These are phyloP conservation scores for Chanos chanos DNA, from an alignment of 2,797 vertebrate genomes.

Conservation along the genomic window DNA sequence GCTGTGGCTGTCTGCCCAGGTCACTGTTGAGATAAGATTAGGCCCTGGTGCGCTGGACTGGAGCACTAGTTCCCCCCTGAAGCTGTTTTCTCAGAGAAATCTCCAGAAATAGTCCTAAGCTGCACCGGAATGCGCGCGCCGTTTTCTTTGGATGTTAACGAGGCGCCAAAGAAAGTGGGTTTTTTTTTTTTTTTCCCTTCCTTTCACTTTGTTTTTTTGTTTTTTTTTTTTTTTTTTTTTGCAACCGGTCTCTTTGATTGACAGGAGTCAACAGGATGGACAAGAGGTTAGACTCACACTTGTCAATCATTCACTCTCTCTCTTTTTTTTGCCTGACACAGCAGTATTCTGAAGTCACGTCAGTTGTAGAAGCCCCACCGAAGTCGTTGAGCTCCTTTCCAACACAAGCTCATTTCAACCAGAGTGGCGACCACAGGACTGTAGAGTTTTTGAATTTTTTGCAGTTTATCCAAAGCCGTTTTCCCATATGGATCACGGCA, in stretches of 20 bases:
- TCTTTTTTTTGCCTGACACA: background rate
- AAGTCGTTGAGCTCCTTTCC: no score
- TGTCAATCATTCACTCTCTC: background rate
- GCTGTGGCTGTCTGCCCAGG: background rate
- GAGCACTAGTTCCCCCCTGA: background rate
- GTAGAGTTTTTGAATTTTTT: no score
- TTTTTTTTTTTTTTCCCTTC: background rate
- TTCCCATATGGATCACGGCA: no score
- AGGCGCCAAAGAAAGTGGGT: background rate
- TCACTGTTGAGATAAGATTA: constrained; percentile 24
- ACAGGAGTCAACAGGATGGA: background rate
- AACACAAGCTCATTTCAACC: no score
- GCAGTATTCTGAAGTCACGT: background rate
- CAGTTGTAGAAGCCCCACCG: background rate
- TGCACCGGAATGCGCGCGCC: background rate
- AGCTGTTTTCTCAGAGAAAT: constrained; percentile 1
- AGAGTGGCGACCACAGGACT: no score
- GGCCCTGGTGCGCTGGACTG: background rate
- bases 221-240: no score
- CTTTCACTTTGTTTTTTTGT: background rate
- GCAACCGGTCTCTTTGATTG: no score
- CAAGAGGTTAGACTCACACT: background rate
- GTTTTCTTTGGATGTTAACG: background rate
- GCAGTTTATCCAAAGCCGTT: no score
- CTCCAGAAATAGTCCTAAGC: background rate